phyloP scores from a whole-genome alignment of 2,888 invertebrate species.

The Augiades crinisus region DNA sequence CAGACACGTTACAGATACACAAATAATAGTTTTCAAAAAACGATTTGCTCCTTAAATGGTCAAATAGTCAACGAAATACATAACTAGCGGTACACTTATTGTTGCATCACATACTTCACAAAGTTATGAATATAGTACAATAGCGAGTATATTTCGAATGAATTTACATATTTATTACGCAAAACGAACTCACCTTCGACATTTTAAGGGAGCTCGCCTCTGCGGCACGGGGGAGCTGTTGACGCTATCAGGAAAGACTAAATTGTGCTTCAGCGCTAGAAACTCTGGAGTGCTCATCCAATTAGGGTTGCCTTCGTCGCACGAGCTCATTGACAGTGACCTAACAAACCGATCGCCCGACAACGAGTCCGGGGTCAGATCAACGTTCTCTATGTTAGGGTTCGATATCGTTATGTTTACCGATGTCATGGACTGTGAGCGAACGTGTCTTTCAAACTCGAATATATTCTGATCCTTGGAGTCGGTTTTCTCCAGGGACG shows the following conservation, averaged over 20 bases:
- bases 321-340: conserved; percentile 84
- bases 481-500: conserved; percentile 65
- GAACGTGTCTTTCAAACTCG: conserved; percentile 66
- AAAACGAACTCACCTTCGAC: conserved; percentile 71
- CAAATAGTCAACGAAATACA: too few relatives aligned
- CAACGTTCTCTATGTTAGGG: conserved; percentile 87
- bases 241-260: conserved; percentile 90
- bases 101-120: too few relatives aligned
- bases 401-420: conserved; percentile 87
- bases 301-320: conserved; percentile 87
- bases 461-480: conserved; percentile 58
- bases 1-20: too few relatives aligned
- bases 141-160: too few relatives aligned
- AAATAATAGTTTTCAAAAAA: too few relatives aligned
- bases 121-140: too few relatives aligned
- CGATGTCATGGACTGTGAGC: conserved; percentile 83
- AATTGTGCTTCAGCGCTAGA: conserved; percentile 89
- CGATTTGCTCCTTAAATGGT: too few relatives aligned
- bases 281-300: conserved; percentile 92
- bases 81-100: too few relatives aligned
- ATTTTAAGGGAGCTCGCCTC: conserved; percentile 83
- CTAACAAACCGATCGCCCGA: conserved; percentile 81
- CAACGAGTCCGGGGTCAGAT: conserved; percentile 83
- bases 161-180: neutral
- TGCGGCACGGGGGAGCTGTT: conserved; percentile 88